These are phyloP conservation scores for Drosophila nr. fundita DNA, from an alignment of 2,888 invertebrate species.

Conservation along the genomic window DNA sequence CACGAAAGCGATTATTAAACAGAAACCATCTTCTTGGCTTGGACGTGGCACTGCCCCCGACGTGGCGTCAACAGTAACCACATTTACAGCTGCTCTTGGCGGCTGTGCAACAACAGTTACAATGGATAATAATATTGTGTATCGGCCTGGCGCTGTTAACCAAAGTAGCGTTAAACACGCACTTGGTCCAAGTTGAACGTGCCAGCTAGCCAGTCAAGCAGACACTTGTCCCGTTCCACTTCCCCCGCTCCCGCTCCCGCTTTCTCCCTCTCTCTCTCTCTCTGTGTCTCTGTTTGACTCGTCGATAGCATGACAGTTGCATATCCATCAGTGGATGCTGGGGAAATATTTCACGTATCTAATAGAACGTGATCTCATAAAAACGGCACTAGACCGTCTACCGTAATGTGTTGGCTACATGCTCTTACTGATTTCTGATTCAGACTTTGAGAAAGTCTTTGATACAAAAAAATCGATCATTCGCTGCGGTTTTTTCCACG, in stretches of 20 bases:
- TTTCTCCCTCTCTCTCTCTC: constrained; percentile 1
- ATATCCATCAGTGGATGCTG: constrained; percentile 54
- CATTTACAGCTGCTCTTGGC: constrained; percentile 53
- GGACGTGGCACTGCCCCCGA: constrained; percentile 25
- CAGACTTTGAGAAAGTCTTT: constrained; percentile 64
- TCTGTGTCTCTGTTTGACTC: neutral
- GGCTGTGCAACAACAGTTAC: constrained; percentile 45
- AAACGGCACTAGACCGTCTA: constrained; percentile 43
- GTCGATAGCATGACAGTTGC: constrained; percentile 48
- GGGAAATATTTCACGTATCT: constrained; percentile 81
- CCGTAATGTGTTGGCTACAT: constrained; percentile 25
- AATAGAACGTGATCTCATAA: constrained; percentile 83
- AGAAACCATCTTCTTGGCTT: constrained; percentile 9
- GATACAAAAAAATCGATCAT: constrained; percentile 59
- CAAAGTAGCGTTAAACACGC: constrained; percentile 77
- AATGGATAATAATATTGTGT: constrained; percentile 18
- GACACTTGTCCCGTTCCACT: constrained; percentile 25
- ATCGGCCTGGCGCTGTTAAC: constrained; percentile 44
- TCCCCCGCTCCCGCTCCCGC: neutral
- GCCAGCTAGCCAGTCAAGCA: constrained; percentile 62
- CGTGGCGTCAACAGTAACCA: constrained; percentile 9
- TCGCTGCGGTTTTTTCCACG: constrained; percentile 37
- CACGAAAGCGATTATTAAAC: constrained; percentile 39
- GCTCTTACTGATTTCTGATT: constrained; percentile 23
- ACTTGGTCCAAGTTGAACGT: constrained; percentile 71